These are phyloP conservation scores for Elgaria multicarinata DNA, from an alignment of 2,113 vertebrate species.

Conservation along the genomic window DNA sequence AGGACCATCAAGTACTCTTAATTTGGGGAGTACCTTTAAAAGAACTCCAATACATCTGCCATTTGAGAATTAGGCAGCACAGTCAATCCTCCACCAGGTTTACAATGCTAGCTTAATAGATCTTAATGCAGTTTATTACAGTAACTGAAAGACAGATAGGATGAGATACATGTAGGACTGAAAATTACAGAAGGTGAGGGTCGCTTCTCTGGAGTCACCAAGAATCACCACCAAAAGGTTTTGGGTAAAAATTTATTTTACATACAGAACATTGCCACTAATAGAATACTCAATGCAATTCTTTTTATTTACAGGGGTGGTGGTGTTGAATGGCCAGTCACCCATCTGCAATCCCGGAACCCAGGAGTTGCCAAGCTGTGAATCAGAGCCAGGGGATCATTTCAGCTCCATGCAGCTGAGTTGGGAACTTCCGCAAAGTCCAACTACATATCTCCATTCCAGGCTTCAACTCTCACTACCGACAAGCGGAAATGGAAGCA, in stretches of 20 bases:
- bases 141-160: not conserved
- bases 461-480: slow-evolving; percentile 20
- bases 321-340: slow-evolving; percentile 44
- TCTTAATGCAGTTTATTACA: not conserved
- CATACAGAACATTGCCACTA: slow-evolving; percentile 76
- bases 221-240: slow-evolving; percentile 30
- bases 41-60: not conserved
- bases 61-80: not conserved
- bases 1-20: no score
- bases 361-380: slow-evolving; percentile 49
- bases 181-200: not conserved
- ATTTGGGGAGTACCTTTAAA: not conserved
- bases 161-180: no score
- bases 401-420: slow-evolving; percentile 24
- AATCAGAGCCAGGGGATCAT: not conserved
- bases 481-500: slow-evolving; percentile 44
- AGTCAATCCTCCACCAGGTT: not conserved
- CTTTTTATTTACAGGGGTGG: slow-evolving; percentile 44
- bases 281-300: slow-evolving; percentile 61
- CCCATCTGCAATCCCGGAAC: slow-evolving; percentile 47
- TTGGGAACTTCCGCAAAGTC: slow-evolving; percentile 27
- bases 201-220: slow-evolving; percentile 26
- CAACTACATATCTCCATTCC: not conserved
- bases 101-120: not conserved
- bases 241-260: slow-evolving; percentile 84